Percentiles rank a stretch among this genome's conserved stretches.
Conservation (phyloP, 2,888 invertebrate species). For the Eristalis tenax region DNA sequence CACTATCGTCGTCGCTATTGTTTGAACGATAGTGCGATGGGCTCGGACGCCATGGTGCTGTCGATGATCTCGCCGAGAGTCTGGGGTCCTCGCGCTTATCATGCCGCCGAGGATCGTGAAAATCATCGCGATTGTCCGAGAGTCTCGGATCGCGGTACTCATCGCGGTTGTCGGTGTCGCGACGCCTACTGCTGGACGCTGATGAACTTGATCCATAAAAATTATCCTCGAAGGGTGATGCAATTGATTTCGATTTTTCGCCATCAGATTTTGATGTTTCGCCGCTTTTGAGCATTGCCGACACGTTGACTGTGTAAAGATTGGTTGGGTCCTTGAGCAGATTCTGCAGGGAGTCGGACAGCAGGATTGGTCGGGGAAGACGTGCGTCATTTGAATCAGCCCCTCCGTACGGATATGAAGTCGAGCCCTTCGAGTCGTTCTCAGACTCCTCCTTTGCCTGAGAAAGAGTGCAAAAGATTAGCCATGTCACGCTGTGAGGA, state of each 20-base stretch:
- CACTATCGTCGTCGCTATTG: slow-evolving; percentile 50
- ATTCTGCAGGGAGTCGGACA: slow-evolving; percentile 33
- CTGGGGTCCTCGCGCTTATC: slow-evolving; percentile 41
- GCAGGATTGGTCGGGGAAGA: slow-evolving; percentile 43
- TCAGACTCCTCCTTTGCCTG: slow-evolving; percentile 48
- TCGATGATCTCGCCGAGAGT: slow-evolving; percentile 7
- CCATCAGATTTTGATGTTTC: slow-evolving; percentile 10
- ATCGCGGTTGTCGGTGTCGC: slow-evolving; percentile 29
- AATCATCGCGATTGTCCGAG: slow-evolving; percentile 24
- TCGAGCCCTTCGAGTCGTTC: slow-evolving; percentile 33
- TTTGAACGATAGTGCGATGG: neutral
- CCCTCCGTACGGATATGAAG: slow-evolving; percentile 5
- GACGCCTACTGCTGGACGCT: neutral
- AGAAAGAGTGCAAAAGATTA: no score
- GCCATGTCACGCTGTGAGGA: no score
- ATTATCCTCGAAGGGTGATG: slow-evolving; percentile 18
- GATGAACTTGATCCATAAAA: slow-evolving; percentile 25
- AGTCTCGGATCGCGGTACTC: slow-evolving; percentile 50
- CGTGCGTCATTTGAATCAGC: slow-evolving; percentile 21
- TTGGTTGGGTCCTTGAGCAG: slow-evolving; percentile 49
- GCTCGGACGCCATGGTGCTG: neutral
- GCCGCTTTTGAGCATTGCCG: slow-evolving; percentile 22
- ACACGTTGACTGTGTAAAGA: slow-evolving; percentile 19
- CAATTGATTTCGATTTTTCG: neutral
- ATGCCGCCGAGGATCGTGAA: slow-evolving; percentile 30